A percentile compares a stretch with the other conserved stretches of the same genome.
Evolutionary conservation across 2,113 vertebrate species (phyloP).

Genomic region (Phylloscopus trochilus): DNA sequence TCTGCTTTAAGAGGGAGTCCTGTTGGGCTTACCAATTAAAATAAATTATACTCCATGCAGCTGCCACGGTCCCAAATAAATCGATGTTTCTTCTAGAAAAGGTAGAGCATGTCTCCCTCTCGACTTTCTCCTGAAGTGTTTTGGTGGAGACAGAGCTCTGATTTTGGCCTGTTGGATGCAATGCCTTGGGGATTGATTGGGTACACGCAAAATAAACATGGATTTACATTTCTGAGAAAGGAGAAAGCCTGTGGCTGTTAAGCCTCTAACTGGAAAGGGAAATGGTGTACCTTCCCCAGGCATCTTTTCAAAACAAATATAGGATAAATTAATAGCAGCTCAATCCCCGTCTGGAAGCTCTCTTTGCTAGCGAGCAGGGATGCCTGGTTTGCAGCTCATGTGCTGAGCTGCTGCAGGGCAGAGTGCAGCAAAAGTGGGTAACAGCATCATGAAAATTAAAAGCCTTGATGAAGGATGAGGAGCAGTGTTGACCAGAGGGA

Average conservation of each 20-base stretch:
- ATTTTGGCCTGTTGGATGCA: background rate
- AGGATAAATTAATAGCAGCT: constrained; percentile 20
- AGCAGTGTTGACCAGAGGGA: background rate
- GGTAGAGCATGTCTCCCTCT: background rate
- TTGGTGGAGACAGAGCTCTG: background rate
- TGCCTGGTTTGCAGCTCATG: background rate
- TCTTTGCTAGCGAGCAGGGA: background rate
- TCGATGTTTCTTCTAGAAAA: background rate
- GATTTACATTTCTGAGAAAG: constrained; percentile 17
- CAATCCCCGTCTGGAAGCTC: background rate
- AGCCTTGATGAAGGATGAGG: background rate
- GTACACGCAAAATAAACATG: background rate
- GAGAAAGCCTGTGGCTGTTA: constrained; percentile 5
- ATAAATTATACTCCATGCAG: background rate
- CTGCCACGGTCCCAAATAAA: background rate
- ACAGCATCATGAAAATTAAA: background rate
- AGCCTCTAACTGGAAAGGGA: constrained; percentile 17
- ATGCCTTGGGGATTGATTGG: background rate
- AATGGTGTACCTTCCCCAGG: background rate
- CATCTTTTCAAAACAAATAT: constrained; percentile 49
- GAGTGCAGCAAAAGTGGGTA: background rate
- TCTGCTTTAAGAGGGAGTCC: background rate
- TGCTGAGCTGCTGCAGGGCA: background rate
- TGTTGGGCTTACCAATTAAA: background rate
- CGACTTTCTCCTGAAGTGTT: background rate